Conservation (phyloP, 2,888 invertebrate genomes). For the Drosophila helvetica region DNA sequence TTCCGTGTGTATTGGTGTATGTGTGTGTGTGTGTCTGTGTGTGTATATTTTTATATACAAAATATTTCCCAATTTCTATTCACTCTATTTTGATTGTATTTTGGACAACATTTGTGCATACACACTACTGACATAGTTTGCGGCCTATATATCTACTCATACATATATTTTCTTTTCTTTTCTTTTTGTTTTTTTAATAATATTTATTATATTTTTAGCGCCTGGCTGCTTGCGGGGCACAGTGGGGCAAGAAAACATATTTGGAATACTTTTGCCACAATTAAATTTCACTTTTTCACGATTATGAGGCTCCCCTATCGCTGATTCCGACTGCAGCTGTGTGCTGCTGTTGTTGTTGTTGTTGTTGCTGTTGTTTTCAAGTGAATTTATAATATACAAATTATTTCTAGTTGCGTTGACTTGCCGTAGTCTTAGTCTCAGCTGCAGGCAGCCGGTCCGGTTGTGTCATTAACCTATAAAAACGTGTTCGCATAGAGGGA, state of each 20-base stretch:
- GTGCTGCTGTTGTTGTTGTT: constrained; percentile 19
- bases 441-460: constrained; percentile 45
- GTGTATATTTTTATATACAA: constrained; percentile 25
- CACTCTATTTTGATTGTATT: constrained; percentile 27
- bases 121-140: constrained; percentile 75
- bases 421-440: constrained; percentile 32
- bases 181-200: constrained; percentile 33
- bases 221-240: constrained; percentile 2
- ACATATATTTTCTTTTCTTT: constrained; percentile 15
- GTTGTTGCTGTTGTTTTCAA: background rate
- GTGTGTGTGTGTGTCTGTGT: constrained; percentile 18
- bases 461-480: constrained; percentile 83
- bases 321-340: constrained; percentile 31
- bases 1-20: constrained; percentile 11
- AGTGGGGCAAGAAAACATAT: constrained; percentile 13
- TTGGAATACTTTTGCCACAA: background rate
- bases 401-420: constrained; percentile 49
- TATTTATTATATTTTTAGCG: constrained; percentile 9
- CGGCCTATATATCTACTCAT: constrained; percentile 38
- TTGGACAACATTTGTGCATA: constrained; percentile 69
- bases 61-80: constrained; percentile 31
- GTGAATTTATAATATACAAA: constrained; percentile 32
- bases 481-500: constrained; percentile 71
- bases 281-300: background rate
- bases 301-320: background rate